phyloP scores from a whole-genome alignment of 2,113 vertebrate genomes.

The Arothron firmamentum region DNA sequence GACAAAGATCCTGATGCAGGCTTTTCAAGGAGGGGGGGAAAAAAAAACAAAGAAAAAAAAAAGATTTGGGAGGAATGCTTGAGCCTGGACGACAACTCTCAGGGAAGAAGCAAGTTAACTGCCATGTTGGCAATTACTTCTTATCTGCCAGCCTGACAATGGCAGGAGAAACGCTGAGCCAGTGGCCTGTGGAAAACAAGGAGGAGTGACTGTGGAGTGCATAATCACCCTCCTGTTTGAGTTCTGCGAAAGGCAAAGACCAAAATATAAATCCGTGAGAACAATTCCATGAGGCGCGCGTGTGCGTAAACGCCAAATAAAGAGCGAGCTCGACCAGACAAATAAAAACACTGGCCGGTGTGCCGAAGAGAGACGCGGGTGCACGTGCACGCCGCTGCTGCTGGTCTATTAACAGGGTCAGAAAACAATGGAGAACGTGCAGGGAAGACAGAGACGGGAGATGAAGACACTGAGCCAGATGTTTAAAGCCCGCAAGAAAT shows the following conservation, averaged over 20 bases:
- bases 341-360: background rate
- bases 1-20: conserved; percentile 66
- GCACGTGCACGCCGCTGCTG: background rate
- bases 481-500: conserved; percentile 52
- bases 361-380: background rate
- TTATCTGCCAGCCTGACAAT: conserved; percentile 66
- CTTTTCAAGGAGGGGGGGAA: conserved; percentile 43
- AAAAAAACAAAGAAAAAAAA: conserved; percentile 56
- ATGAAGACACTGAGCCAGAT: conserved; percentile 46
- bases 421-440: conserved; percentile 14
- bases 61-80: conserved; percentile 41
- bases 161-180: conserved; percentile 49
- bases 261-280: conserved; percentile 39
- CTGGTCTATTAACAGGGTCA: conserved; percentile 7
- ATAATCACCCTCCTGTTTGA: conserved; percentile 44
- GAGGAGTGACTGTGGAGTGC: conserved; percentile 31
- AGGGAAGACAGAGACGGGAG: conserved; percentile 21
- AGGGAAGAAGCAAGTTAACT: conserved; percentile 52
- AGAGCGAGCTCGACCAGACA: background rate
- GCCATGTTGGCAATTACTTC: conserved; percentile 62
- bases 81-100: conserved; percentile 55
- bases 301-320: conserved; percentile 1
- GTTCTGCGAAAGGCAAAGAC: conserved; percentile 22
- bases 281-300: background rate
- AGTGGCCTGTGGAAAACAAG: conserved; percentile 37